phyloP scores from a whole-genome alignment of 2,888 invertebrate species.

The Drosophila maculinotata region DNA sequence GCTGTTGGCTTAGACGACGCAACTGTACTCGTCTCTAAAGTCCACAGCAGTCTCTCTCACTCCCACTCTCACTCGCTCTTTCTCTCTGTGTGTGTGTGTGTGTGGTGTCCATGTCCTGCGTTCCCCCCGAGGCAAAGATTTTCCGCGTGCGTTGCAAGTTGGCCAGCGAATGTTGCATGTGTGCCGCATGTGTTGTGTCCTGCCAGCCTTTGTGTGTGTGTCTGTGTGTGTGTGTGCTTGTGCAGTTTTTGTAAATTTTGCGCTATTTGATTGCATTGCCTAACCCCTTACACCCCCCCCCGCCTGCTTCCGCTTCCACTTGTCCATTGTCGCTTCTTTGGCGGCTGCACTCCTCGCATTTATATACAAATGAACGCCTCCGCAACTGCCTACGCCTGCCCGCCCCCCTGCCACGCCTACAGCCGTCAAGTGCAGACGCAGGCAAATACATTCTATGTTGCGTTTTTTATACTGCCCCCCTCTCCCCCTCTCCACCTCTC shows the following conservation, averaged over 20 bases:
- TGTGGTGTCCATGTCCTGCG: conserved; percentile 41
- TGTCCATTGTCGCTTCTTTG: conserved; percentile 75
- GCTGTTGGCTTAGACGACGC: conserved; percentile 78
- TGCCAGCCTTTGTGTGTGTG: conserved; percentile 19
- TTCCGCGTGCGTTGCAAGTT: conserved; percentile 81
- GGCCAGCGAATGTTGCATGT: conserved; percentile 30
- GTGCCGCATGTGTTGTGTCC: conserved; percentile 27
- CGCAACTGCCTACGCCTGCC: conserved; percentile 38
- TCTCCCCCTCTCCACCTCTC: conserved; percentile 17
- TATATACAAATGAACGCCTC: conserved; percentile 81
- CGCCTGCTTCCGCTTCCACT: conserved; percentile 47
- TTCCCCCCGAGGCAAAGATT: conserved; percentile 71
- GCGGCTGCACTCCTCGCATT: conserved; percentile 55
- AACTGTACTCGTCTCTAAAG: conserved; percentile 67
- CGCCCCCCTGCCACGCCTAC: conserved; percentile 31
- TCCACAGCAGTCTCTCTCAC: conserved; percentile 18
- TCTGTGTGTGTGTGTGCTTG: conserved; percentile 31
- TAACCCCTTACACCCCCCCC: conserved; percentile 6
- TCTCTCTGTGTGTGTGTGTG: conserved; percentile 6
- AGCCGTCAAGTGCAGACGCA: conserved; percentile 76
- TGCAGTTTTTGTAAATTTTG: conserved; percentile 79
- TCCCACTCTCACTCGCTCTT: neutral
- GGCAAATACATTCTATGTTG: conserved; percentile 70
- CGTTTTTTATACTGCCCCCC: conserved; percentile 13
- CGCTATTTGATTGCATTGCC: conserved; percentile 79